phyloP scores from a whole-genome alignment of 2,888 invertebrate genomes.

The Thymelicus acteon region DNA sequence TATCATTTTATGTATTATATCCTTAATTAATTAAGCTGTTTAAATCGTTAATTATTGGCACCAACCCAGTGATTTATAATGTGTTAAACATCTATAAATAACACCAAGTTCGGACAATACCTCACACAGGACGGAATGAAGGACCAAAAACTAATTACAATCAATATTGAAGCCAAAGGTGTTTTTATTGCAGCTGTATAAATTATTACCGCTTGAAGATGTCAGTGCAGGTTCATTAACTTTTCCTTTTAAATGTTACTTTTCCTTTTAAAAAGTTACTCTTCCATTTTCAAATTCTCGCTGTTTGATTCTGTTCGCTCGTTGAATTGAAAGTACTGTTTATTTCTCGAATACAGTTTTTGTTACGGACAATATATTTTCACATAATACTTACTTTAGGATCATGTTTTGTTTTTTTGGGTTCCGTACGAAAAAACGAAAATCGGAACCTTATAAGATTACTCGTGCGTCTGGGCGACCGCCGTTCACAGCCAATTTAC shows the following conservation, averaged over 20 bases:
- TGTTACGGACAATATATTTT: neutral
- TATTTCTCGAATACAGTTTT: neutral
- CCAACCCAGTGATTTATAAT: constrained; percentile 14
- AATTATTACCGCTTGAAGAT: constrained; percentile 32
- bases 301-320: constrained; percentile 14
- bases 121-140: neutral
- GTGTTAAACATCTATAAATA: constrained; percentile 27
- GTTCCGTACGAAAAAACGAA: too few species aligned
- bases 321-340: constrained; percentile 2
- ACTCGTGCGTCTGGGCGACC: too few species aligned
- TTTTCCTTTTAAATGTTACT: constrained; percentile 43
- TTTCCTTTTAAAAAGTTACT: constrained; percentile 31
- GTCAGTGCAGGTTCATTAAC: constrained; percentile 34
- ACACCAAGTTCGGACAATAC: constrained; percentile 16
- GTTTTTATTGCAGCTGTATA: constrained; percentile 32
- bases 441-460: too few species aligned
- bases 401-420: neutral
- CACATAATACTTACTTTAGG: neutral
- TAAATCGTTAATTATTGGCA: too few species aligned
- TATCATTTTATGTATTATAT: too few species aligned
- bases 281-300: constrained; percentile 28
- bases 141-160: constrained; percentile 27
- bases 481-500: too few species aligned
- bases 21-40: too few species aligned
- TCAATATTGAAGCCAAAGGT: constrained; percentile 21